Base-by-base conservation (phyloP, 2,797 vertebrate genomes). In the Pterois miles region DNA sequence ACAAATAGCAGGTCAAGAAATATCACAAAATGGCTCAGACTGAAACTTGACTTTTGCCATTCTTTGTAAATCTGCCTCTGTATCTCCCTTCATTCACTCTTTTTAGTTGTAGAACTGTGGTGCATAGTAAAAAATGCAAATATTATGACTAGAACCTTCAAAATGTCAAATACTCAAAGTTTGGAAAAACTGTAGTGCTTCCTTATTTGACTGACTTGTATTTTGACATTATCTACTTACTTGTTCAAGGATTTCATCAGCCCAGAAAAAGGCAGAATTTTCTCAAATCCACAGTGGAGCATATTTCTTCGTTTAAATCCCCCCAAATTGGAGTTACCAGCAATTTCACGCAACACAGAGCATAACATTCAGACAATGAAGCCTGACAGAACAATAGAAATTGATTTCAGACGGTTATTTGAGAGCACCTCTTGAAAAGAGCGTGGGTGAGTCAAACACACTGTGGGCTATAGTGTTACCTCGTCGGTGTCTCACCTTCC, bases 331-430 rank as follows among this genome's bases (percentile, higher is more conserved):
- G 22, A 73, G 27, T 33, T 11, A 71, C 33, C 12, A 52, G 7
- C 23, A 65, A 58, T 65, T 59, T 50, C 4, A 34, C 52, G 38
- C 33, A 64, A 29, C 20, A 16, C 14, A 25, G 11, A 43, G 62
- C 23, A 4, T 16, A 46, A 53, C 16, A 29, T 25, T 67, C 59
- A 84, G 29, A 76, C 62, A 76, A 34, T 18, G 5, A 57, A 67
- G 53, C 4, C 69, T 71, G 72, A 78, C 66, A 50, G 62, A 81
- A 88, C 80, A 82, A 86, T 57, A 75, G 40, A 65, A 86, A 83
- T 56, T 63, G 60, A 81, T 88, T 78, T 83, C 62, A 80, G 77
- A 63, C 2, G 11, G n/a, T 74, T 83, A 59, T 79, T 76, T 65
- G 46, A 74, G 72, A 62, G 65, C 23, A 22, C 20, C 8, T 72